Percentiles rank a stretch among this genome's conserved stretches.
These are phyloP conservation scores for Oplegnathus fasciatus DNA, from an alignment of 2,113 vertebrate genomes.

Conservation along the genomic window DNA sequence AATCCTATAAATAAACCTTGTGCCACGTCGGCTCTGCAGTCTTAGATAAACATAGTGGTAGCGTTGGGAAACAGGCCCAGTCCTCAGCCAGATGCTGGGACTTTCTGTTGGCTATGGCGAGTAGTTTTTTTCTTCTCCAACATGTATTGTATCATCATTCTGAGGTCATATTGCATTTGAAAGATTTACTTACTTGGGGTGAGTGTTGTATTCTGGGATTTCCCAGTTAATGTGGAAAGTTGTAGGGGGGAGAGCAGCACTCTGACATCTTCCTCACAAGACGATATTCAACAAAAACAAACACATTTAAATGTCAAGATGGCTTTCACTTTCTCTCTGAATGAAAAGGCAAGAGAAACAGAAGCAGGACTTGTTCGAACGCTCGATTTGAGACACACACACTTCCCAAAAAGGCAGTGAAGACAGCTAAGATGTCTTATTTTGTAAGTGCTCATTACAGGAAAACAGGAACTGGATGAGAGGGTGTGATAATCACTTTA, in stretches of 20 bases:
- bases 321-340: neutral
- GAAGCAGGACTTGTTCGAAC: neutral
- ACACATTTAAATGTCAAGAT: neutral
- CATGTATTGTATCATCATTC: slow-evolving; percentile 15
- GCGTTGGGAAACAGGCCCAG: slow-evolving; percentile 20
- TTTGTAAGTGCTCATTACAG: neutral
- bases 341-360: neutral
- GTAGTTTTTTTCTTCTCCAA: slow-evolving; percentile 6
- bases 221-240: neutral
- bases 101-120: neutral
- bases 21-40: slow-evolving; percentile 66
- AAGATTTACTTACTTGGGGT: neutral
- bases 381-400: neutral
- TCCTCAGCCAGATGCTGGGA: slow-evolving; percentile 18
- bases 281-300: neutral
- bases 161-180: neutral
- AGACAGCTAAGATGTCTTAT: neutral
- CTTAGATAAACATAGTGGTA: slow-evolving; percentile 53
- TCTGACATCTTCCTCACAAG: neutral
- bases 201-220: slow-evolving; percentile 16
- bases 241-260: neutral
- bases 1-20: slow-evolving; percentile 66
- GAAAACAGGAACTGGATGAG: neutral
- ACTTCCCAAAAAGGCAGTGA: neutral
- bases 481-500: neutral